These are phyloP conservation scores for Brachionus manjavacas DNA, from an alignment of 1,140 invertebrate genomes.

Conservation along the genomic window DNA sequence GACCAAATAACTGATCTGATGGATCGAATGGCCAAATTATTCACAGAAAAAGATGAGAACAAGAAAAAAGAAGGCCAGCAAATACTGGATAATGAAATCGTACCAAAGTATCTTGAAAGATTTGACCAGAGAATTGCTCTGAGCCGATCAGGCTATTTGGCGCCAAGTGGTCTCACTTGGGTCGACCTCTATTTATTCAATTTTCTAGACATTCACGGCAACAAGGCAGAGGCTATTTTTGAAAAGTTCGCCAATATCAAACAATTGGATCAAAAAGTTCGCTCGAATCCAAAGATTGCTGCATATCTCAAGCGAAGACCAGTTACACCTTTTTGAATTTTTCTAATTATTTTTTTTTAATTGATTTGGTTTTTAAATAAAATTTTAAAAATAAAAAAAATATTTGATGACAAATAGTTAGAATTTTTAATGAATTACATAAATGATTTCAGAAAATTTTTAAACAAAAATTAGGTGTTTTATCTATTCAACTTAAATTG, in stretches of 20 bases:
- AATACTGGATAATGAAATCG: neutral
- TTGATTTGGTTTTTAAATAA: neutral
- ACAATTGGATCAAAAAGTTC: neutral
- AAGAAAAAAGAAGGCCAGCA: constrained; percentile 15
- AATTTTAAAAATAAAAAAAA: no score
- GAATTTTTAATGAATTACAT: no score
- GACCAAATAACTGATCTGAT: constrained; percentile 16
- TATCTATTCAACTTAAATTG: no score
- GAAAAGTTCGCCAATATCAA: neutral
- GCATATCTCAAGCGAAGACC: neutral
- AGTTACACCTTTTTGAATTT: neutral
- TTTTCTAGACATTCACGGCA: neutral
- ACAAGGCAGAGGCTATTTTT: neutral
- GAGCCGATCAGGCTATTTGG: constrained; percentile 5
- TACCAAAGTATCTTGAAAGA: neutral
- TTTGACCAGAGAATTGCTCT: neutral
- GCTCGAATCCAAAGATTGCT: neutral
- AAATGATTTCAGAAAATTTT: no score
- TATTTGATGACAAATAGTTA: no score
- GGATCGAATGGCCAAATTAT: neutral
- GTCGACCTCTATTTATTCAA: constrained; percentile 8
- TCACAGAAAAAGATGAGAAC: neutral
- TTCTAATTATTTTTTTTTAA: neutral
- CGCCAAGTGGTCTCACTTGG: neutral
- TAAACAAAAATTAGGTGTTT: no score